phyloP scores from a whole-genome alignment of 2,797 vertebrate genomes.

The Epinephelus awoara region DNA sequence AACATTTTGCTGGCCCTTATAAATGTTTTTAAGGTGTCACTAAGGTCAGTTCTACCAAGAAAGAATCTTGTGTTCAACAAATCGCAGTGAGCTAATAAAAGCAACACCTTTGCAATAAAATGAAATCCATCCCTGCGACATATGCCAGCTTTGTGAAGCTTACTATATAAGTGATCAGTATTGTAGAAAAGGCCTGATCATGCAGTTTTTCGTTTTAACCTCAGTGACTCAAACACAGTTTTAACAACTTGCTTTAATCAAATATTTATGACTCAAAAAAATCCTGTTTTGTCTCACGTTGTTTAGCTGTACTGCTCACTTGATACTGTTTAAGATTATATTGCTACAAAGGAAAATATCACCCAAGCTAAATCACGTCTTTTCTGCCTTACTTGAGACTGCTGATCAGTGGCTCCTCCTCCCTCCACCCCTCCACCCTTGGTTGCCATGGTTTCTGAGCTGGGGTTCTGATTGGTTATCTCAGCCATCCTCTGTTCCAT shows the following conservation, averaged over 20 bases:
- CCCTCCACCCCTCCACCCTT: conserved; percentile 85
- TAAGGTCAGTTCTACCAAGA: background rate
- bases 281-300: background rate
- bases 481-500: conserved; percentile 99
- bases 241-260: conserved; percentile 4
- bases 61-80: background rate
- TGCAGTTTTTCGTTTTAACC: too few species aligned
- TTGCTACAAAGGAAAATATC: conserved; percentile 12
- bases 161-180: background rate
- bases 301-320: background rate
- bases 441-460: conserved; percentile 85
- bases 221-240: background rate
- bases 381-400: conserved; percentile 80
- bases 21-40: background rate
- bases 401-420: conserved; percentile 87
- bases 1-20: background rate
- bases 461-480: conserved; percentile 94
- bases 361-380: conserved; percentile 13
- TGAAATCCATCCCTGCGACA: background rate
- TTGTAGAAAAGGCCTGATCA: too few species aligned
- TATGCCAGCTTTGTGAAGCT: background rate
- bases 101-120: background rate
- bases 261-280: background rate
- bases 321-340: background rate
- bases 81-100: background rate